Evolutionary conservation across 2,113 vertebrate species (phyloP).

Genomic region (Dicerorhinus sumatrensis): DNA sequence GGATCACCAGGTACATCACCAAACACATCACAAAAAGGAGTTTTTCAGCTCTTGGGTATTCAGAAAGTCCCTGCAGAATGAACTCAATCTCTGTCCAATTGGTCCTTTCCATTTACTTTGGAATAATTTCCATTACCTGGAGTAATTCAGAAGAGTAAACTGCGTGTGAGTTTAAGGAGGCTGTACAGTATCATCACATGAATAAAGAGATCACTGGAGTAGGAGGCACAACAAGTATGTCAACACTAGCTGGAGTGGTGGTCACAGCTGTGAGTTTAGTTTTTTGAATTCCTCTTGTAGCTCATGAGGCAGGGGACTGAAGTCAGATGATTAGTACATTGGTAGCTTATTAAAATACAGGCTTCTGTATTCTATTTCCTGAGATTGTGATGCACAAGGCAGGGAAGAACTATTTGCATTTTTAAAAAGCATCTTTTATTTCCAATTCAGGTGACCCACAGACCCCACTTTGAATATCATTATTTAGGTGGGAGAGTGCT

Average conservation of each 20-base stretch:
- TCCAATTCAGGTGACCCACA: background rate
- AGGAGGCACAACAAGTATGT: background rate
- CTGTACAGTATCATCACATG: background rate
- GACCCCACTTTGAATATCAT: background rate
- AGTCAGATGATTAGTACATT: background rate
- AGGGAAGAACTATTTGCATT: constrained; percentile 8
- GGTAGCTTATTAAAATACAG: background rate
- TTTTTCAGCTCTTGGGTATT: constrained; percentile 46
- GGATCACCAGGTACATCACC: constrained; percentile 61
- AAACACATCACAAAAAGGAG: constrained; percentile 54
- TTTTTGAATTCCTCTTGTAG: background rate
- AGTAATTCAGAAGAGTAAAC: background rate
- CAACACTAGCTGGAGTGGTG: background rate
- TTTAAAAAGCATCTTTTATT: constrained; percentile 11
- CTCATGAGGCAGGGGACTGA: background rate
- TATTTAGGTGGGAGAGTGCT: background rate
- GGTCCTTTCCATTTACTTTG: constrained; percentile 5
- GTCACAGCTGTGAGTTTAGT: background rate
- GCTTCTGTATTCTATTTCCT: background rate
- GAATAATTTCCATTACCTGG: background rate
- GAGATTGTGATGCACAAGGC: background rate
- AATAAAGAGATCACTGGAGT: background rate
- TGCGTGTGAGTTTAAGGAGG: background rate
- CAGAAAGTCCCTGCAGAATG: constrained; percentile 66
- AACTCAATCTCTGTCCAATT: constrained; percentile 63